phyloP scores from a whole-genome alignment of 2,113 vertebrate genomes.

The Orthochromis indermauri region DNA sequence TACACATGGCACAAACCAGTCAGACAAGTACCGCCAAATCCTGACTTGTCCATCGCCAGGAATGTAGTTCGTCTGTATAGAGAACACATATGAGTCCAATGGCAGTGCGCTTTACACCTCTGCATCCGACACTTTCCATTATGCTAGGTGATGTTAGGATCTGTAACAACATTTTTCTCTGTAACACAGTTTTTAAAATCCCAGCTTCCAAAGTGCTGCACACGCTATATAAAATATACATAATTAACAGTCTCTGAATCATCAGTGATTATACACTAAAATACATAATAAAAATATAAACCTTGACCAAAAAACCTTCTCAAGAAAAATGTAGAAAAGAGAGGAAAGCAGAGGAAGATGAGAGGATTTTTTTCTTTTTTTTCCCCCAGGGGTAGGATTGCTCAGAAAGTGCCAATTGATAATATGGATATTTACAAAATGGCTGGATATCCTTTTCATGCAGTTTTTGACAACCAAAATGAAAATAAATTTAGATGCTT shows the following conservation, averaged over 20 bases:
- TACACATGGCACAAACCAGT: background rate
- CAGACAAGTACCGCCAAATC: background rate
- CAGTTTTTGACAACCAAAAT: background rate
- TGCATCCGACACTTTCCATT: background rate
- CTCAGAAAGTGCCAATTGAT: background rate
- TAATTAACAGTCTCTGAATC: background rate
- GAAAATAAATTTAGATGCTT: background rate
- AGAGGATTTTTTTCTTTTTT: background rate
- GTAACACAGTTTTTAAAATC: background rate
- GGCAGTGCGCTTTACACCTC: background rate
- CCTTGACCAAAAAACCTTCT: background rate
- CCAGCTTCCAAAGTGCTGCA: background rate
- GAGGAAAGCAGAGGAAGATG: background rate
- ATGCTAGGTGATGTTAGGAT: background rate
- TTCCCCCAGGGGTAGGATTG: fast-evolving
- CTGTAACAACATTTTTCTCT: background rate
- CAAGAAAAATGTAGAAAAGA: background rate
- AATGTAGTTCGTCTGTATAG: background rate
- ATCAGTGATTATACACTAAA: background rate
- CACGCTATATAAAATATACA: fast-evolving
- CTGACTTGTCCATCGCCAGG: background rate
- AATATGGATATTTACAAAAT: background rate
- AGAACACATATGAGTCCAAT: background rate
- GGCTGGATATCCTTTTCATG: background rate
- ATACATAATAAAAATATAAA: background rate